Evolutionary conservation across 2,113 vertebrate species (phyloP).

Genomic region (Crotalus helleri): DNA sequence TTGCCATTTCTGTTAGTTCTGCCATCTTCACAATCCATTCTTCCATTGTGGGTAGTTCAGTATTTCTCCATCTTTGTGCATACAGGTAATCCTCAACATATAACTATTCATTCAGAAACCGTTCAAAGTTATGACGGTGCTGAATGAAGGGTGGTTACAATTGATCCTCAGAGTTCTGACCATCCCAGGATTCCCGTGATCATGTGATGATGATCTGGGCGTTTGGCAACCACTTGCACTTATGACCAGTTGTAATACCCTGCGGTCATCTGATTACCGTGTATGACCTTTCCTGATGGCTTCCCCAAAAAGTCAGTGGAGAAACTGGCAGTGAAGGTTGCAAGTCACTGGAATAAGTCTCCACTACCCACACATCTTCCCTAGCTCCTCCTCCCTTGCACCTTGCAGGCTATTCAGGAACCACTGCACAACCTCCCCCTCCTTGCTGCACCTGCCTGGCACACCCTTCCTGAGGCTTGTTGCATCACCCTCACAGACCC

Average conservation of each 20-base stretch:
- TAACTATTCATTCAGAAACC: neutral
- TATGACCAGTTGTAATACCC: neutral
- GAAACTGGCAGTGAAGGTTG: neutral
- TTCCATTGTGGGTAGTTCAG: neutral
- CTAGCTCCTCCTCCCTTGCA: neutral
- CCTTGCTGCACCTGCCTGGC: neutral
- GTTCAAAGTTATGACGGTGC: neutral
- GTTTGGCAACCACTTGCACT: neutral
- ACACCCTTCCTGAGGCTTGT: neutral
- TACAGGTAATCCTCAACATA: neutral
- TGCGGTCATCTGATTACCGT: neutral
- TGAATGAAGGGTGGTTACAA: neutral
- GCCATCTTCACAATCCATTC: neutral
- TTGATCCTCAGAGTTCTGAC: neutral
- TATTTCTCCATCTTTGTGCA: neutral
- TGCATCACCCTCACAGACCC: neutral
- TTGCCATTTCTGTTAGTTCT: neutral
- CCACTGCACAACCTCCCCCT: neutral
- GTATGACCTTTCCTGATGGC: neutral
- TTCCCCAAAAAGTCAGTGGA: neutral
- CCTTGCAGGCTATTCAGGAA: neutral
- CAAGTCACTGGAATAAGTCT: neutral
- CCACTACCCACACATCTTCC: neutral
- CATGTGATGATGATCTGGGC: neutral
- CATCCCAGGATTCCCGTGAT: neutral